A percentile compares a stretch with the other conserved stretches of the same genome.
Evolutionary conservation across 2,797 vertebrate species (phyloP).

Genomic region (Allobates femoralis): DNA sequence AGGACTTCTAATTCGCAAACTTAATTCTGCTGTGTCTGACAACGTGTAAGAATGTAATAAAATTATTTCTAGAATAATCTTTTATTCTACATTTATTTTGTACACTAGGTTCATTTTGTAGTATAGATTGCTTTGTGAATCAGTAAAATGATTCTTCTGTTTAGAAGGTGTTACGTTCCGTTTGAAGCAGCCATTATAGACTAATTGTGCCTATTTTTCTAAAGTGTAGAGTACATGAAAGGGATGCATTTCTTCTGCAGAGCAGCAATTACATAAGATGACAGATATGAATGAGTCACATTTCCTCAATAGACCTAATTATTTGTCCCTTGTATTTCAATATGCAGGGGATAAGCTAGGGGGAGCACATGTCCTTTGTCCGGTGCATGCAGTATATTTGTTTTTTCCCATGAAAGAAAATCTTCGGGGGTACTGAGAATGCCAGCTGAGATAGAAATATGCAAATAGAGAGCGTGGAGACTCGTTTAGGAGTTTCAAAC

Average conservation of each 20-base stretch:
- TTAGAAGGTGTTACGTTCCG: neutral
- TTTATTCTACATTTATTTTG: neutral
- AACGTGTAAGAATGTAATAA: neutral
- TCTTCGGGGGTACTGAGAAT: no score
- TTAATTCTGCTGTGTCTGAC: neutral
- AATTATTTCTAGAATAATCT: neutral
- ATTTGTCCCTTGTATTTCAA: neutral
- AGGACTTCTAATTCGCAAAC: neutral
- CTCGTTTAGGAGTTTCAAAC: no score
- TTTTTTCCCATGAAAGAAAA: no score
- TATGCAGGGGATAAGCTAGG: neutral
- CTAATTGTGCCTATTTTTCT: neutral
- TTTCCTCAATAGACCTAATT: neutral
- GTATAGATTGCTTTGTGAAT: slow-evolving; percentile 21
- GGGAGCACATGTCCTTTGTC: neutral
- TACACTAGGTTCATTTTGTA: neutral
- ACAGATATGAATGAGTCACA: neutral
- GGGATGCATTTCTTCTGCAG: neutral
- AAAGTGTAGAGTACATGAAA: neutral
- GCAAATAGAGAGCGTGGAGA: no score
- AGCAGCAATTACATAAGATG: neutral
- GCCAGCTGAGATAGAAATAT: no score
- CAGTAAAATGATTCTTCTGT: neutral
- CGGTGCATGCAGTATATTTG: neutral
- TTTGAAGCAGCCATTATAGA: slow-evolving; percentile 2